These are phyloP conservation scores for Zoanthus gigantus DNA, from an alignment of 92 coral and sea anemone genomes.

Conservation along the genomic window DNA sequence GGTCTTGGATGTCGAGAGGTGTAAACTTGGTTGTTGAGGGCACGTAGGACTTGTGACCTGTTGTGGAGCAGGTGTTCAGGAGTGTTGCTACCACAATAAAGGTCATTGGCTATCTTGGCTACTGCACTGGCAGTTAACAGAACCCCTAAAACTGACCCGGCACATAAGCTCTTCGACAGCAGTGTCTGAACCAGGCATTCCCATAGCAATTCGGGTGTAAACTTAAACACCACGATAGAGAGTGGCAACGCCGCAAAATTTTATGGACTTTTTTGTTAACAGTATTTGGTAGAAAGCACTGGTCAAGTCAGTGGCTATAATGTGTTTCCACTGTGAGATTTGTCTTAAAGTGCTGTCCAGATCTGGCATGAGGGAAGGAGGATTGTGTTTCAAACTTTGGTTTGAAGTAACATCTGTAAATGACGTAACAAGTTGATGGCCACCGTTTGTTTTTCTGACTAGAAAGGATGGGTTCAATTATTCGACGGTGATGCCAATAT, in stretches of 20 bases:
- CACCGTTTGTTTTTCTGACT: slow-evolving; percentile 37
- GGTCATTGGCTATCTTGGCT: slow-evolving; percentile 44
- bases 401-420: neutral
- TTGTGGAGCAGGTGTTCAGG: slow-evolving; percentile 41
- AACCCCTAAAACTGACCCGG: slow-evolving; percentile 52
- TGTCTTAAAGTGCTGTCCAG: slow-evolving; percentile 47
- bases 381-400: neutral
- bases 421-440: slow-evolving; percentile 31
- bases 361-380: slow-evolving; percentile 54
- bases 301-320: slow-evolving; percentile 52
- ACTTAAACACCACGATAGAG: slow-evolving; percentile 33
- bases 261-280: slow-evolving; percentile 16
- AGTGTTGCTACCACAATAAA: slow-evolving; percentile 18
- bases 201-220: slow-evolving; percentile 63
- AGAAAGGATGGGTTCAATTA: slow-evolving; percentile 32
- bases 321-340: slow-evolving; percentile 70
- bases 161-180: slow-evolving; percentile 68
- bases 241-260: too few species aligned
- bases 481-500: slow-evolving; percentile 41
- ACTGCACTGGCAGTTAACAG: slow-evolving; percentile 55
- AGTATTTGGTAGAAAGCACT: slow-evolving; percentile 60
- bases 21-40: slow-evolving; percentile 24
- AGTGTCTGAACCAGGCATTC: slow-evolving; percentile 73
- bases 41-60: slow-evolving; percentile 41
- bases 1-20: slow-evolving; percentile 49